Evolutionary conservation across 2,113 vertebrate species (phyloP).

Genomic region (Pygoscelis antarcticus): DNA sequence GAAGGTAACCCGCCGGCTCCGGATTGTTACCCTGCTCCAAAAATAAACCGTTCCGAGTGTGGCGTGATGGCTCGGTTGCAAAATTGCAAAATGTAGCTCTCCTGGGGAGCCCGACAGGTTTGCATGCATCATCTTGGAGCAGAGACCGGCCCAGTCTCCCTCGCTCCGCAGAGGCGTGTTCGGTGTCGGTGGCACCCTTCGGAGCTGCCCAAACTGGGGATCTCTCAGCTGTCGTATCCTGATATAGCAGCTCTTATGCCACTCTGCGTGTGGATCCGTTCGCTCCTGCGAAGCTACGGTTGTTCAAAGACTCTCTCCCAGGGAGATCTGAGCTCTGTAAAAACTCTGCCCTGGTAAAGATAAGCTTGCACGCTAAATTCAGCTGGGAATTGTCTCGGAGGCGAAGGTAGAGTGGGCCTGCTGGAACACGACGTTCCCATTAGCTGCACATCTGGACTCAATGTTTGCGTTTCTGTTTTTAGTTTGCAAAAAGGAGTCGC

Average conservation of each 20-base stretch:
- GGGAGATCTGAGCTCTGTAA: slow-evolving; percentile 1
- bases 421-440: accelerated
- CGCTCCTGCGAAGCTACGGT: accelerated
- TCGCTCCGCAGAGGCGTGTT: accelerated
- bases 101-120: background rate
- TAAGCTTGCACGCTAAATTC: background rate
- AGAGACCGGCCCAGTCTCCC: accelerated
- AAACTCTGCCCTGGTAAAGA: background rate
- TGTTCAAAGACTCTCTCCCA: background rate
- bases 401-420: background rate
- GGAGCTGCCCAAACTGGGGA: background rate
- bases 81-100: background rate
- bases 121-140: background rate
- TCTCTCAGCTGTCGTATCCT: background rate
- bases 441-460: background rate
- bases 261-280: accelerated
- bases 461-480: background rate
- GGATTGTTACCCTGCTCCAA: background rate
- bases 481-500: background rate
- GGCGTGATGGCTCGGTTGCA: background rate
- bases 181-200: background rate
- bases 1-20: background rate
- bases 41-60: background rate
- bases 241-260: background rate
- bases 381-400: background rate